phyloP scores from a whole-genome alignment of 2,797 vertebrate species.

The Luscinia megarhynchos region DNA sequence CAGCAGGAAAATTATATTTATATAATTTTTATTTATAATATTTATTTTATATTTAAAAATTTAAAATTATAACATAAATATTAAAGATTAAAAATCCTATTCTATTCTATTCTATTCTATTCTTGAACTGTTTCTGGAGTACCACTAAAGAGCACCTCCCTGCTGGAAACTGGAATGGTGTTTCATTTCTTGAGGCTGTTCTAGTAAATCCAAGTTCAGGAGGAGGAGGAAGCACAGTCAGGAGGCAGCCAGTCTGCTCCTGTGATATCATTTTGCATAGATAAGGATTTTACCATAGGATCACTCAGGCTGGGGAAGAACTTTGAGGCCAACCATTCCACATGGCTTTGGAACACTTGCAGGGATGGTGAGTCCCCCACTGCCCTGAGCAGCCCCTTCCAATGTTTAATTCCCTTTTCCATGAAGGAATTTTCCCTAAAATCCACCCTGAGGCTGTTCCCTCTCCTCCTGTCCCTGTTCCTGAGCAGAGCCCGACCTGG shows the following conservation, averaged over 20 bases:
- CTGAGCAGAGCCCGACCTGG: not conserved
- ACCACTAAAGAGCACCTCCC: not conserved
- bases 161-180: not conserved
- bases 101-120: too few relatives aligned
- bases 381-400: not conserved
- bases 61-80: too few relatives aligned
- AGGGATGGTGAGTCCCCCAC: not conserved
- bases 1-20: not conserved
- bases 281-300: not conserved
- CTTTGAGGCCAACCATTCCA: rapidly evolving
- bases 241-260: not conserved
- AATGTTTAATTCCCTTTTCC: too few relatives aligned
- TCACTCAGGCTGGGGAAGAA: not conserved
- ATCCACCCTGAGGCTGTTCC: not conserved
- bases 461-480: not conserved
- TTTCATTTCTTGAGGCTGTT: not conserved
- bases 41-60: too few relatives aligned
- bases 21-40: too few relatives aligned
- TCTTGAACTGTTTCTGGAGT: not conserved
- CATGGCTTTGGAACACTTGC: rapidly evolving
- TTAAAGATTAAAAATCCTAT: too few relatives aligned
- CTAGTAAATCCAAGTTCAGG: not conserved
- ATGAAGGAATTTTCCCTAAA: not conserved
- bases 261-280: rapidly evolving
- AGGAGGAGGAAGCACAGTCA: not conserved